Conservation (phyloP, 2,113 vertebrate genomes). For the Petromus typicus region DNA sequence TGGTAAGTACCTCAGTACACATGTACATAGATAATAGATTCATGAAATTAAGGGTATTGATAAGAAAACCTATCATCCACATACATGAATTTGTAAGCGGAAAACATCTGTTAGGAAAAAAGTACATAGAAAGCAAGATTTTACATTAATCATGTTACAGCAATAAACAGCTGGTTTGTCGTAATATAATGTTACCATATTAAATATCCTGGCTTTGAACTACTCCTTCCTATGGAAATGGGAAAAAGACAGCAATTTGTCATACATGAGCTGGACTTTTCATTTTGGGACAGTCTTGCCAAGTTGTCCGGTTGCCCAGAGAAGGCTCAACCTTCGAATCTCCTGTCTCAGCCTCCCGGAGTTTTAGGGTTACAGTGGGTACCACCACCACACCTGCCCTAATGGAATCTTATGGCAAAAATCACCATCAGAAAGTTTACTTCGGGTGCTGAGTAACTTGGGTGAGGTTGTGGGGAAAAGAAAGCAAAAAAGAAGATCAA, state of each 20-base stretch:
- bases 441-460: not conserved
- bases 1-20: not conserved
- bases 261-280: not conserved
- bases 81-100: constrained; percentile 44
- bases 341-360: not conserved
- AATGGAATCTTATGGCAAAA: not conserved
- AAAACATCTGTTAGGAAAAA: not conserved
- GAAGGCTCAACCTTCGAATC: not conserved
- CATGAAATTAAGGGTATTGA: constrained; percentile 21
- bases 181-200: not conserved
- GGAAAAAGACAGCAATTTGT: not conserved
- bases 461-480: not conserved
- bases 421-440: not conserved
- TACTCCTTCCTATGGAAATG: not conserved
- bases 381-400: too few relatives aligned
- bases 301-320: not conserved
- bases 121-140: constrained; percentile 1
- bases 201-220: not conserved
- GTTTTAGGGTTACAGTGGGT: not conserved
- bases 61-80: not conserved
- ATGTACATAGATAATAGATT: not conserved
- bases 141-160: not conserved
- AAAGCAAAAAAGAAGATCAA: not conserved
- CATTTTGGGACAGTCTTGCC: not conserved
- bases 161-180: not conserved